Conservation (phyloP, 2,888 invertebrate species). For the Dorcus hopei region DNA sequence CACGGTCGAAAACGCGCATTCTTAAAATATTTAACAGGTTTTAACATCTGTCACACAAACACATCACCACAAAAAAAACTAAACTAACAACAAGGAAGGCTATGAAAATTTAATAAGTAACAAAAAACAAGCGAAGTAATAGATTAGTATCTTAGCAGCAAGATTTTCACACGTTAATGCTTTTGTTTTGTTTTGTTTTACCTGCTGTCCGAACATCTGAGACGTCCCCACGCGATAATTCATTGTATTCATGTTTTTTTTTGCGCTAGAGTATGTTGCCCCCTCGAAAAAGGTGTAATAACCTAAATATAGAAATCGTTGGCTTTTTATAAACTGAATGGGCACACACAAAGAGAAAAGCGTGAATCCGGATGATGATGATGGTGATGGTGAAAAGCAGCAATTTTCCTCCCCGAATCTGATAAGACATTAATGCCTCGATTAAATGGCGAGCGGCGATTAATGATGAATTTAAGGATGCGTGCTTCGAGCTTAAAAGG, state of each 20-base stretch:
- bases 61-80: background rate
- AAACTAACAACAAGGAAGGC: background rate
- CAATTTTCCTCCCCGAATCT: background rate
- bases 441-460: background rate
- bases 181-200: background rate
- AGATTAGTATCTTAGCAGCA: too few species aligned
- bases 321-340: background rate
- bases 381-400: too few species aligned
- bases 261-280: conserved; percentile 2
- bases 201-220: conserved; percentile 6
- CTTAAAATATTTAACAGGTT: background rate
- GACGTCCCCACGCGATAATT: conserved; percentile 7
- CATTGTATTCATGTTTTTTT: conserved; percentile 1
- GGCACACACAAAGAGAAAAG: too few species aligned
- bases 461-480: background rate
- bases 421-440: background rate
- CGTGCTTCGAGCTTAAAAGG: background rate
- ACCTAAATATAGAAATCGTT: conserved; percentile 11
- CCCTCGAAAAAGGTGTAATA: conserved; percentile 6
- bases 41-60: background rate
- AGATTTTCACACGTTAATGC: too few species aligned
- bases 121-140: background rate
- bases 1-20: conserved; percentile 1
- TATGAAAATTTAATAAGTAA: background rate
- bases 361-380: too few species aligned